Base-by-base conservation (phyloP, 1,140 invertebrate species). In the Maconellicoccus hirsutus region DNA sequence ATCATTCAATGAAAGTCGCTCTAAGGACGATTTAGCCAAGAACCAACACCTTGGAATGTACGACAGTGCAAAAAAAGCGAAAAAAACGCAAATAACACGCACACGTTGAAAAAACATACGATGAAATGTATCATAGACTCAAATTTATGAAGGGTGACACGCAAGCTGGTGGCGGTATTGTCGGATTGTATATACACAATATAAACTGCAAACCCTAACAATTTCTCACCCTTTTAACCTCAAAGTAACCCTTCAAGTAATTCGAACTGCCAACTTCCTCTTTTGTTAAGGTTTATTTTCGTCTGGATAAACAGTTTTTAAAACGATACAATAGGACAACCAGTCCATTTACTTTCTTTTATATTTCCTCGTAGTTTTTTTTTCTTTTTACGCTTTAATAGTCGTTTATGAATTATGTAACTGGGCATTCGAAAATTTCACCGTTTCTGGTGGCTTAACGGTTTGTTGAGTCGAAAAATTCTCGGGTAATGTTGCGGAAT, bases 211-310 rank as follows among this genome's bases (percentile, higher is more conserved):
- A 59, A 66, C 61, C 61, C 61, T 66, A 66, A 66, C 61, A 66
- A 66, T 66, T 66, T 66, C 61, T 66, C 61, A 66, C 61, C 61
- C 61, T 66, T 66, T 66, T 66, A 66, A 66, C 61, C 61, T 66
- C 61, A 26, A 66, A 66, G 61, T 66, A 66, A 66, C 61, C 61
- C 61, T 66, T 66, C 61, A 23, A 66, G 61, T 66, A 66, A 66
- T 66, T 66, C 61, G 61, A 66, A 66, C 61, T 66, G 25, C 61
- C 61, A 66, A 66, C 61, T 66, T 66, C 42, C 42, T 52, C 42
- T 52, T 52, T 52, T 66, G 21, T 25, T 66, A 25, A 66, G 25
- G 61, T 23, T 66, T 66, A 66, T 66, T 66, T 66, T 66, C 61
- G 61, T 66, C 61, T 66, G 61, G 61, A 66, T 66, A 66, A 66